Evolutionary conservation across 2,797 vertebrate species (phyloP), one percentile per base, ranked within the genome.

Genomic region (Micropoecilia bifurca): DNA sequence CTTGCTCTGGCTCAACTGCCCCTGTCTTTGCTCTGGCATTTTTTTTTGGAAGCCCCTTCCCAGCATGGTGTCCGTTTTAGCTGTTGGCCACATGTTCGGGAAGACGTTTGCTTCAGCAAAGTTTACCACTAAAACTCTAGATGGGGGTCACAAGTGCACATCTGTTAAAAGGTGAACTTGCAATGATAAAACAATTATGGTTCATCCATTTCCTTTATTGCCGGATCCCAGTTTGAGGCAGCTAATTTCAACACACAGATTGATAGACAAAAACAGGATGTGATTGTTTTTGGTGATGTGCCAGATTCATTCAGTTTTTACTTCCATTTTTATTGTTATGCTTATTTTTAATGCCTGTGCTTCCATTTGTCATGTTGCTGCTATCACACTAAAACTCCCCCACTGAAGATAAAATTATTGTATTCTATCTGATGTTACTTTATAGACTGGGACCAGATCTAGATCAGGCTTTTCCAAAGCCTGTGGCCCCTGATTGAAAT

Each of bases 51-150:
- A 86, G 80, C 79, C 78, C 83, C 87, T 84, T 84, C 92, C 86
- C 89, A 87, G 87, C 84, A 66, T 20, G 82, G 88, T 89, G 88
- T 88, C 79, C 41, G 74, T 76, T 87, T 87, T 87, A 85, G 83
- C 78, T 81, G 78, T 87, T 85, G 78, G 81, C 87, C 92, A 91
- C 88, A 91, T 90, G 90, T 85, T 88, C 16, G 3, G 81, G 77
- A 80, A 81, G 84, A 87, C 78, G 76, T 84, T 87, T 68, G 50
- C 73, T 39, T 83, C 80, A 71, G 77, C 59, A 76, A 78, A 69
- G 80, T 76, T 85, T 73, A 66, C 28, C 18, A 28, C 71, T 63
- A 61, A 50, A 50, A 50, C 48, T 50, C 48, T 50, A 7, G 10
- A 50, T 13, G 14, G 25, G 76, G 68, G 28, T 55, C 73, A 57